A percentile compares a stretch with the other conserved stretches of the same genome.
These are phyloP conservation scores for Malurus alboscapulatus DNA, from an alignment of 2,113 vertebrate genomes.

Conservation along the genomic window DNA sequence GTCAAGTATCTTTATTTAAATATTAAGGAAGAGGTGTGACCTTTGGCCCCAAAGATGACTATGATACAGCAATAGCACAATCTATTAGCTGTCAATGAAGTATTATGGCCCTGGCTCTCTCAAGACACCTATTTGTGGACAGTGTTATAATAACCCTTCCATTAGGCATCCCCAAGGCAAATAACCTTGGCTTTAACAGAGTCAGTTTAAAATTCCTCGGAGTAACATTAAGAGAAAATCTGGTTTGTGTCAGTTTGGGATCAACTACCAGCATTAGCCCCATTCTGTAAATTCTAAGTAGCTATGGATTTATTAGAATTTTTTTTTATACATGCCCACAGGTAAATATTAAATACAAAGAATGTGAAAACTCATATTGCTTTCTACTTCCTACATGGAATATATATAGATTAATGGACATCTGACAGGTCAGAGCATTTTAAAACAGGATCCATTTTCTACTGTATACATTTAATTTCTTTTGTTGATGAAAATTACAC, in stretches of 20 bases:
- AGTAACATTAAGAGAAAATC: conserved; percentile 84
- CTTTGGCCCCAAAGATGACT: conserved; percentile 82
- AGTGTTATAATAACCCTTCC: conserved; percentile 87
- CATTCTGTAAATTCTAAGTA: conserved; percentile 75
- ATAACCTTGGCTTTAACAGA: conserved; percentile 87
- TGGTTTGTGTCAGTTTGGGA: conserved; percentile 85
- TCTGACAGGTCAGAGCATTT: conserved; percentile 26
- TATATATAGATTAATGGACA: conserved; percentile 45
- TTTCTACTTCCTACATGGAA: conserved; percentile 39
- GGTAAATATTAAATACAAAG: conserved; percentile 74
- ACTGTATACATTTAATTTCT: conserved; percentile 44
- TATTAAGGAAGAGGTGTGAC: conserved; percentile 81
- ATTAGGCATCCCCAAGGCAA: conserved; percentile 87
- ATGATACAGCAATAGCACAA: conserved; percentile 75
- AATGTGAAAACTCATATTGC: conserved; percentile 53
- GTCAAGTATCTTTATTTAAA: conserved; percentile 87
- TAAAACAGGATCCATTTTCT: conserved; percentile 26
- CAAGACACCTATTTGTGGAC: conserved; percentile 83
- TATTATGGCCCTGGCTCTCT: conserved; percentile 73
- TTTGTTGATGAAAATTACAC: conserved; percentile 59
- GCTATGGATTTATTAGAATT: conserved; percentile 68
- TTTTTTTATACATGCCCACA: conserved; percentile 68
- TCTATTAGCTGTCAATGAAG: conserved; percentile 83
- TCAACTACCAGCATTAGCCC: conserved; percentile 68
- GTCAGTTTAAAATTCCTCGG: conserved; percentile 89